phyloP scores from a whole-genome alignment of 2,113 vertebrate genomes.

The Sarotherodon lohbergeri region DNA sequence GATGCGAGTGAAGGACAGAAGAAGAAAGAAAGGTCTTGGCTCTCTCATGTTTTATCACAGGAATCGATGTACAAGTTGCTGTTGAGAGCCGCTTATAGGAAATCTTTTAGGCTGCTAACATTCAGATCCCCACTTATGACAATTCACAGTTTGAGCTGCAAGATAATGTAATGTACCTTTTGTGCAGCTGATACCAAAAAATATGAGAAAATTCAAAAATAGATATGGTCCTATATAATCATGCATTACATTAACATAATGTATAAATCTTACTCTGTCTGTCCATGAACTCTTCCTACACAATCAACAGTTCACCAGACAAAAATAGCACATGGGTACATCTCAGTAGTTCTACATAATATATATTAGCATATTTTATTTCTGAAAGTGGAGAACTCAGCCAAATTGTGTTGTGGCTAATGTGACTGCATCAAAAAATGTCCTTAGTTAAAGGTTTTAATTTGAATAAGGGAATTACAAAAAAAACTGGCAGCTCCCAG shows the following conservation, averaged over 20 bases:
- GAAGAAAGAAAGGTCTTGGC: background rate
- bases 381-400: background rate
- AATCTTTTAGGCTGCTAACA: background rate
- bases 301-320: background rate
- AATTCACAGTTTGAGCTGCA: background rate
- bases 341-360: background rate
- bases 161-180: background rate
- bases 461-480: background rate
- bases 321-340: background rate
- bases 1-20: background rate
- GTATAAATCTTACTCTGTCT: background rate
- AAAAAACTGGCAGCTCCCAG: background rate
- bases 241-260: background rate
- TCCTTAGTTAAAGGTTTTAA: background rate
- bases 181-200: rapidly evolving
- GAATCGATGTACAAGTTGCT: background rate
- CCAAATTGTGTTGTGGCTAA: background rate
- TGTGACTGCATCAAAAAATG: background rate
- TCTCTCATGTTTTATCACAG: background rate
- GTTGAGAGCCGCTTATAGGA: background rate
- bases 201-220: background rate
- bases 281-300: background rate
- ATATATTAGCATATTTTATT: background rate
- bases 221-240: background rate
- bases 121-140: background rate